Evolutionary conservation across 2,888 invertebrate genomes (phyloP).

Genomic region (Hydriomena furcata): DNA sequence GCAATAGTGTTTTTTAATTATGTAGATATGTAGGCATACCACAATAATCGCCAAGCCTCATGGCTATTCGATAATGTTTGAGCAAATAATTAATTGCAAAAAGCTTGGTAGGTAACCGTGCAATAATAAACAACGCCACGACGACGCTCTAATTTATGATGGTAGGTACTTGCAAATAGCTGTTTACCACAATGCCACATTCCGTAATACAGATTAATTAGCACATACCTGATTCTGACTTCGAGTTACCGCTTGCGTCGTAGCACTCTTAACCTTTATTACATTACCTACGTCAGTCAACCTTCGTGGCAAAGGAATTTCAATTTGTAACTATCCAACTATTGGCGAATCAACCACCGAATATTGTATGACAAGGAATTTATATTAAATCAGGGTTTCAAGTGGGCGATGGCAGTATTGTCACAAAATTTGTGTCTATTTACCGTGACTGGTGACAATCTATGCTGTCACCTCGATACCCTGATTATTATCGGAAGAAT

Average conservation of each 20-base stretch:
- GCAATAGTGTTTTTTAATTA: no score
- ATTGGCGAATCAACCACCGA: slow-evolving; percentile 16
- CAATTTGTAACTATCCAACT: slow-evolving; percentile 21
- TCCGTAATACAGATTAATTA: slow-evolving; percentile 18
- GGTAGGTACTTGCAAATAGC: neutral
- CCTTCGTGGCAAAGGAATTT: slow-evolving; percentile 22
- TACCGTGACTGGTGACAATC: no score
- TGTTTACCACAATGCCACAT: slow-evolving; percentile 4
- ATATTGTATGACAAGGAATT: slow-evolving; percentile 22
- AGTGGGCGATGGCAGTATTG: slow-evolving; percentile 7
- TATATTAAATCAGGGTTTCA: slow-evolving; percentile 24
- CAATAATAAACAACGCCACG: neutral
- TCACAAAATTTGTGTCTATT: slow-evolving; percentile 3
- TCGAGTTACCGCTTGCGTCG: neutral
- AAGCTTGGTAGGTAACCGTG: neutral
- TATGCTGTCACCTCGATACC: no score
- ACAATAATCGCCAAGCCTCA: no score
- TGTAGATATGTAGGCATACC: no score
- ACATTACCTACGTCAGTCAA: slow-evolving; percentile 15
- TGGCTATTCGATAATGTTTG: no score
- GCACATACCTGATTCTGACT: slow-evolving; percentile 16
- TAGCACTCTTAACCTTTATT: slow-evolving; percentile 8
- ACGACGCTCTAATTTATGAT: neutral
- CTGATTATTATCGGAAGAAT: no score
- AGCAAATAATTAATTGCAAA: neutral